Base-by-base conservation (phyloP, 2,888 invertebrate genomes). In the Sphecodes monilicornis region DNA sequence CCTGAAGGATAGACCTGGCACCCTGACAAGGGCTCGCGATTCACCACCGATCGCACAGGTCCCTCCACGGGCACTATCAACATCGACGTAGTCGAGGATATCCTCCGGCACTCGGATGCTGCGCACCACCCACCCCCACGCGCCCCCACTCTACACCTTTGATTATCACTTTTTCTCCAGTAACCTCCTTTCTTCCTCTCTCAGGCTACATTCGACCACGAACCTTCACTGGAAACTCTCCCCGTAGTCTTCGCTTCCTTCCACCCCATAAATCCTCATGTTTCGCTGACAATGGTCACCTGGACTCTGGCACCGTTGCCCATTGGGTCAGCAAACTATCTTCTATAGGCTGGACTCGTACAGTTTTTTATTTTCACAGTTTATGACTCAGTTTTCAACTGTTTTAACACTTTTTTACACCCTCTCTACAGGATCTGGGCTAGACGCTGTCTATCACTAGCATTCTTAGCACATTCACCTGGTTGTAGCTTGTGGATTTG, bases 41-140 rank as follows among this genome's bases (percentile, higher is more conserved):
- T 66, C 71, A 78, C 81, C 70, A 75, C 75, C 70, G 75, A 71
- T 36, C 82, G 18, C 75, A 71, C 60, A 70, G 82, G 36, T 66
- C 54, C 75, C 69, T 82, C 82, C 82, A 64, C 75, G 36, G 72
- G 64, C 82, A 82, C 82, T 82, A 75, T 81, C 87, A 54, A 77
- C 71, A 32, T 76, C 73, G 71, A 75, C 76, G 43, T 60, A 41
- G 60, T 69, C 46, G 72, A 74, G 76, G 60, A 66, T 70, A 84
- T 84, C 54, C 54, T 46, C 41, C 50, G 82, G 76, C n/a, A 66
- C 22, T 81, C 70, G 82, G 82, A 81, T 81, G 73, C 71, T 78
- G 76, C 85, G 85, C 88, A 70, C 68, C 71, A 26, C 84, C 69
- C 87, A 32, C 70, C 72, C 76, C 68, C 66, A 54, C 78, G 46